Percentiles rank a stretch among this genome's conserved stretches.
Conservation (phyloP, 2,113 vertebrate species). For the Bagarius yarrelli region DNA sequence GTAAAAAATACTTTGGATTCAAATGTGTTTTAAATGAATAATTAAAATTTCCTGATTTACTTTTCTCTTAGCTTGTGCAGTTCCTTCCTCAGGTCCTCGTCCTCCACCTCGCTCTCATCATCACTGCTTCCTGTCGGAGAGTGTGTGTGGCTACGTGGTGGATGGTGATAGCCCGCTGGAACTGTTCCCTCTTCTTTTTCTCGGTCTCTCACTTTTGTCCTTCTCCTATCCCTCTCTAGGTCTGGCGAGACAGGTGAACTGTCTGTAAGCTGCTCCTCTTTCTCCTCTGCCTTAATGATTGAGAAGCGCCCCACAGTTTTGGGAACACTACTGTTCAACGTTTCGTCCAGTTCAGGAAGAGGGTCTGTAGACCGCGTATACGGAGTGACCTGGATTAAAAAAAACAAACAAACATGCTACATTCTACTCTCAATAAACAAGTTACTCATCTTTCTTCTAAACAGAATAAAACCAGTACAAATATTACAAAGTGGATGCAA, state of each 20-base stretch:
- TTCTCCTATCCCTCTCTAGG: slow-evolving; percentile 64
- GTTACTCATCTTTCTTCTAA: too few relatives aligned
- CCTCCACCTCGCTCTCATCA: slow-evolving; percentile 83
- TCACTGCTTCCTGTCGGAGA: slow-evolving; percentile 83
- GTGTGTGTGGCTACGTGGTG: slow-evolving; percentile 69
- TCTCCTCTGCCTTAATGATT: slow-evolving; percentile 66
- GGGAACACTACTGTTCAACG: slow-evolving; percentile 52
- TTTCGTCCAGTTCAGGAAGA: slow-evolving; percentile 47
- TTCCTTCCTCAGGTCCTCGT: slow-evolving; percentile 81
- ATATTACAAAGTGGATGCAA: too few relatives aligned
- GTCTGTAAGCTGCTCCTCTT: slow-evolving; percentile 61
- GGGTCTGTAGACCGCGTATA: slow-evolving; percentile 67
- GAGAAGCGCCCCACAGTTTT: slow-evolving; percentile 76
- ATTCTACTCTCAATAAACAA: too few relatives aligned
- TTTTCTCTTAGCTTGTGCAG: slow-evolving; percentile 84
- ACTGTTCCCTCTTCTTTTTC: slow-evolving; percentile 67
- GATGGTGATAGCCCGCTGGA: slow-evolving; percentile 54
- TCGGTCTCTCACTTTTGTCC: slow-evolving; percentile 62
- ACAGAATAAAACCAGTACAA: too few relatives aligned
- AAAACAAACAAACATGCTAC: neutral
- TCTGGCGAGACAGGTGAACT: slow-evolving; percentile 68
- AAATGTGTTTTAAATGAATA: neutral
- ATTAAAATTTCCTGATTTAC: slow-evolving; percentile 64
- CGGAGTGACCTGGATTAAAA: slow-evolving; percentile 74
- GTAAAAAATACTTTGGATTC: neutral